Percentiles rank a stretch among this genome's conserved stretches.
phyloP scores from a whole-genome alignment of 2,113 vertebrate genomes.

The Pagrus major region DNA sequence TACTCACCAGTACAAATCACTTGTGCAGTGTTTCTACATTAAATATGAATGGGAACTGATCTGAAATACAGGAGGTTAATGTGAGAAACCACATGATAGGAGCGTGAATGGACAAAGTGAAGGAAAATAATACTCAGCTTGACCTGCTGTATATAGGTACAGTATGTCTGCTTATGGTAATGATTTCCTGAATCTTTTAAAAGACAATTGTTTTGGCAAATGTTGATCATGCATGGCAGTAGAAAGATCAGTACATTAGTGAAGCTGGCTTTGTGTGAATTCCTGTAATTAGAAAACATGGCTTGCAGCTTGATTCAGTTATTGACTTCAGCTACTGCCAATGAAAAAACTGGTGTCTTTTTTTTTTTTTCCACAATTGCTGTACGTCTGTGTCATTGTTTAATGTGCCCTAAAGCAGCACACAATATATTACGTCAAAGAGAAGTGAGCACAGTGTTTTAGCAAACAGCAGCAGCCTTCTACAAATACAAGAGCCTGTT shows the following conservation, averaged over 20 bases:
- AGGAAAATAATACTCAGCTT: neutral
- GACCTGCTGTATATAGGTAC: neutral
- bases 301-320: neutral
- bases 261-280: neutral
- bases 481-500: neutral
- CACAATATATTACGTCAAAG: neutral
- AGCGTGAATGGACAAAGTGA: constrained; percentile 2
- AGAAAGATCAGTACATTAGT: constrained; percentile 5
- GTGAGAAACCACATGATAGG: constrained; percentile 5
- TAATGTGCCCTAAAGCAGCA: constrained; percentile 10
- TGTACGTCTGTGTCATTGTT: constrained; percentile 4
- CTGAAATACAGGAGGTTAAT: constrained; percentile 39
- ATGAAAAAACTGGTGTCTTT: neutral
- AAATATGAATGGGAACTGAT: constrained; percentile 44
- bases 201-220: neutral
- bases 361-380: neutral
- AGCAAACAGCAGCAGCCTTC: constrained; percentile 11
- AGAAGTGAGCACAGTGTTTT: neutral
- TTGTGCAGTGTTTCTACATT: constrained; percentile 39
- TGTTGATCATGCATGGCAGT: neutral
- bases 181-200: neutral
- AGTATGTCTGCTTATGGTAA: neutral
- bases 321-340: neutral
- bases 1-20: constrained; percentile 48
- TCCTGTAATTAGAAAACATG: neutral